A percentile compares a stretch with the other conserved stretches of the same genome.
phyloP scores from a whole-genome alignment of 2,113 vertebrate genomes.

The Scomber scombrus region DNA sequence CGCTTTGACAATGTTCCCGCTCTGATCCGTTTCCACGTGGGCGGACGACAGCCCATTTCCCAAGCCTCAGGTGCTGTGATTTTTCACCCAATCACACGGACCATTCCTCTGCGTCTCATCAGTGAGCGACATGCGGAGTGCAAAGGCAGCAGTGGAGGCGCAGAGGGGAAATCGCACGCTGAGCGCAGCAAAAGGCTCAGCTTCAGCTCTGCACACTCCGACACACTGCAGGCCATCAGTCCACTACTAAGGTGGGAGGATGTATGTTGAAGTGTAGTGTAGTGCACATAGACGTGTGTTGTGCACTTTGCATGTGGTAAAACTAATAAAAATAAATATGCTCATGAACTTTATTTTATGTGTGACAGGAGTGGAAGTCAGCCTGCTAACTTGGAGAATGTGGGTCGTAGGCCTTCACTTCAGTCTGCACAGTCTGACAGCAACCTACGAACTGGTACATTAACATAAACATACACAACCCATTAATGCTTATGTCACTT shows the following conservation, averaged over 20 bases:
- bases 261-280: not conserved
- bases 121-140: slow-evolving; percentile 67
- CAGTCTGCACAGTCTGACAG: slow-evolving; percentile 87
- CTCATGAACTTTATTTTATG: not conserved
- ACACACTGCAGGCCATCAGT: slow-evolving; percentile 61
- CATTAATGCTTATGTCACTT: not conserved
- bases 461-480: not conserved
- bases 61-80: slow-evolving; percentile 87
- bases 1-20: slow-evolving; percentile 89
- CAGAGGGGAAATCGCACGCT: not conserved
- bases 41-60: slow-evolving; percentile 84
- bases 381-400: slow-evolving; percentile 86
- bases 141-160: slow-evolving; percentile 1
- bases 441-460: slow-evolving; percentile 82
- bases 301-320: not conserved
- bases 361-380: slow-evolving; percentile 87
- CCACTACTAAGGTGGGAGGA: slow-evolving; percentile 73
- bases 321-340: not conserved
- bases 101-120: slow-evolving; percentile 83
- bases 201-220: slow-evolving; percentile 67
- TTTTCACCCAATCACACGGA: slow-evolving; percentile 85
- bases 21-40: slow-evolving; percentile 88
- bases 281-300: not conserved
- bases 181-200: slow-evolving; percentile 81
- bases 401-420: slow-evolving; percentile 82